Evolutionary conservation across 1,140 invertebrate species (phyloP).

Genomic region (Streblospio benedicti): DNA sequence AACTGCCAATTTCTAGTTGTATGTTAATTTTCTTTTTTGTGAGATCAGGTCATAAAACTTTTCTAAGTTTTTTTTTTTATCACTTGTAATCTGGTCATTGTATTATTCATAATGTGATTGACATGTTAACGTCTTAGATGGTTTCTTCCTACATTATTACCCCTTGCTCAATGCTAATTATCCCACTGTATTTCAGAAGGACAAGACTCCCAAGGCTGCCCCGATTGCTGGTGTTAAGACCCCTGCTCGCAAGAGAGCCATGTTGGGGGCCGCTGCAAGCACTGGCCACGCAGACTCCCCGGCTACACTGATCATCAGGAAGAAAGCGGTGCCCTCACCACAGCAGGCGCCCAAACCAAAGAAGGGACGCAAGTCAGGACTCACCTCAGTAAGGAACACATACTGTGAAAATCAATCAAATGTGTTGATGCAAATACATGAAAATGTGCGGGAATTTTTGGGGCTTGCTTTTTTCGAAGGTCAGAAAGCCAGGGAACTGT

Average conservation of each 20-base stretch:
- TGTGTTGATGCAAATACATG: background rate
- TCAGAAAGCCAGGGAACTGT: slow-evolving; percentile 6
- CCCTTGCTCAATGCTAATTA: no score
- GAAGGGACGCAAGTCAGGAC: slow-evolving; percentile 31
- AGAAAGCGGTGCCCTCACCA: slow-evolving; percentile 32
- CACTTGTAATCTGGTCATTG: no score
- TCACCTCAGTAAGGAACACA: background rate
- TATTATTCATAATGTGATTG: no score
- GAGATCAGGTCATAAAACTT: no score
- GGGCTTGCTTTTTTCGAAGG: background rate
- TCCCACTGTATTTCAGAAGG: no score
- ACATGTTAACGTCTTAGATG: no score
- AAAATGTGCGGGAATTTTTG: background rate
- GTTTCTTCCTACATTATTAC: no score
- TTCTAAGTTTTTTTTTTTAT: no score
- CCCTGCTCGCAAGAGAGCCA: background rate
- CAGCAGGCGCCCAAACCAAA: slow-evolving; percentile 23
- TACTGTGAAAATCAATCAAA: background rate
- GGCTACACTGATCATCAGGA: slow-evolving; percentile 37
- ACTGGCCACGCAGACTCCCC: slow-evolving; percentile 46
- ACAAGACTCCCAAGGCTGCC: slow-evolving; percentile 6
- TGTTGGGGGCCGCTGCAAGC: slow-evolving; percentile 20
- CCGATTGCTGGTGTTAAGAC: slow-evolving; percentile 10
- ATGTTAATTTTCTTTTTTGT: no score
- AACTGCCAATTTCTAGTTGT: no score